These are phyloP conservation scores for Melipona quadrifasciata DNA, from an alignment of 1,140 invertebrate species.

Conservation along the genomic window DNA sequence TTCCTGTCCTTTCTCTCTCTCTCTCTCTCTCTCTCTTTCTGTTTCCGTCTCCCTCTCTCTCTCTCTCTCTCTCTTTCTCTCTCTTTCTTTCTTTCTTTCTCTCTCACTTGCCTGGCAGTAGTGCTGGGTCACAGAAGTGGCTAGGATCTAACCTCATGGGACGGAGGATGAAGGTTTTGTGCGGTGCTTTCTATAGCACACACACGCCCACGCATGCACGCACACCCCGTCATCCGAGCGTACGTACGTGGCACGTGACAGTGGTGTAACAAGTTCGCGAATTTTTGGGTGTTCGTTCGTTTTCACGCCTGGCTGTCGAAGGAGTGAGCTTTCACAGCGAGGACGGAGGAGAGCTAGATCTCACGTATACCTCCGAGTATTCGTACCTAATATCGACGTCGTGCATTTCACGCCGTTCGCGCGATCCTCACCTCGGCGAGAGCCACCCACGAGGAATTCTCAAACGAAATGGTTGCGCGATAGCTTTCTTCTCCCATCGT, in stretches of 20 bases:
- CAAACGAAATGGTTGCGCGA: no score
- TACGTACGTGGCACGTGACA: not conserved
- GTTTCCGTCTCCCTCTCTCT: constrained; percentile 4
- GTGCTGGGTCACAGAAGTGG: constrained; percentile 67
- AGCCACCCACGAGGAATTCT: no score
- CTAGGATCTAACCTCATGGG: constrained; percentile 70
- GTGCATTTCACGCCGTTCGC: no score
- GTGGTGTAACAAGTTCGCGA: constrained; percentile 42
- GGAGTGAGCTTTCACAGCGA: no score
- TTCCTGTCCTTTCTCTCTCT: not conserved
- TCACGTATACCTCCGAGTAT: not conserved
- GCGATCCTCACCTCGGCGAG: no score
- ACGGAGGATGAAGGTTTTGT: constrained; percentile 62
- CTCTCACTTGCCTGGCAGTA: constrained; percentile 37
- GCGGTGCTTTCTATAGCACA: constrained; percentile 40
- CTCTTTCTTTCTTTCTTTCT: not conserved
- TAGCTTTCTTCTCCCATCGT: no score
- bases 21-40: not conserved
- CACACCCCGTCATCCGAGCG: not conserved
- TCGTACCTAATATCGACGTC: not conserved
- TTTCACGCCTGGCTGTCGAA: no score
- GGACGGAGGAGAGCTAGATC: not conserved
- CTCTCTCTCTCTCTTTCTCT: not conserved
- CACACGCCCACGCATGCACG: constrained; percentile 28
- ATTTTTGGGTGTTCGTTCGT: constrained; percentile 36